Evolutionary conservation across 2,888 invertebrate genomes (phyloP), one percentile per base, ranked within the genome.

Genomic region (Apamea crenata): DNA sequence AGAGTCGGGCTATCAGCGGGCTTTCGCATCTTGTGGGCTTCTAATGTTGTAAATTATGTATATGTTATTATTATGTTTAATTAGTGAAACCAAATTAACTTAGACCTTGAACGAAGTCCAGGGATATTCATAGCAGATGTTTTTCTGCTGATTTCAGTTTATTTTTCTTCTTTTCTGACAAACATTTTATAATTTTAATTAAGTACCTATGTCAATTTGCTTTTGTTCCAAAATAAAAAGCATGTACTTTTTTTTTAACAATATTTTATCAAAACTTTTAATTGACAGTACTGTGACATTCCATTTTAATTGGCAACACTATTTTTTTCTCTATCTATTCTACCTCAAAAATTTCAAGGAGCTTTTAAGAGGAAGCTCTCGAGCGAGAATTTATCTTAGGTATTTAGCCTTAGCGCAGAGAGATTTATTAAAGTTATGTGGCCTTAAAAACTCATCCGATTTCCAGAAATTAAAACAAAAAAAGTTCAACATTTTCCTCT

Each of bases 381-480:
- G 7, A 63, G 29, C 4, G 29, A 40, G 7, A 50, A 47, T 40
- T n/a, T 21, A 25, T 36, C 10, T 25, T 12, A 47, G 18, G n/a
- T 74, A 36, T 47, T 77, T 29, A 47, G 7, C n/a, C 18, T 83
- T 32, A 36, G 16, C 32, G 3, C 12, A 59, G 65, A 50, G 14
- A 50, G 50, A 80, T 71, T 81, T 65, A 32, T 80, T 47, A 25
- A 74, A 47, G 12, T 16, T 36, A 47, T 44, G 16, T 47, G 56
- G 3, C n/a, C 32, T 67, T 67, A 18, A 25, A 47, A 16, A 59
- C 25, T 66, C 50, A 40, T 36, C 18, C 8, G 8, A 32, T 75
- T 69, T 61, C 6, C 16, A 74, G 83, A 63, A 84, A 59, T 40
- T 18, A 6, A 59, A 53, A 56, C 14, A 40, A 81, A 69, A 74